These are phyloP conservation scores for Pogonognathellus flavescens DNA, from an alignment of 1,140 invertebrate genomes.

Conservation along the genomic window DNA sequence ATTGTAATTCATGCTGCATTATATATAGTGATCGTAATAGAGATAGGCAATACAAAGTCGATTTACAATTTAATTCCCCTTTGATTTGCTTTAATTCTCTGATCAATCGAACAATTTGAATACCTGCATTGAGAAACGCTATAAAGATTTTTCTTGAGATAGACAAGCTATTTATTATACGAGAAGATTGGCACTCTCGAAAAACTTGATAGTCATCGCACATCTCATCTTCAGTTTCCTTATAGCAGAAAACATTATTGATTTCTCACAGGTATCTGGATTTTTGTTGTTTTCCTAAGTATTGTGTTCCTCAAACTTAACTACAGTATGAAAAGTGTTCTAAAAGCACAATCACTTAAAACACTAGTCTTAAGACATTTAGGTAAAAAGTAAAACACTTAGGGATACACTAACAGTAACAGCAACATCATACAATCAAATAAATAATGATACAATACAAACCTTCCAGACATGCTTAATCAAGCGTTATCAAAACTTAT, in stretches of 20 bases:
- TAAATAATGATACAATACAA: constrained; percentile 8
- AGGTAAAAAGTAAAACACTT: neutral
- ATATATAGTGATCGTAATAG: neutral
- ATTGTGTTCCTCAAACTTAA: no score
- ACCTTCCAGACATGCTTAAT: constrained; percentile 7
- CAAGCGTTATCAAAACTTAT: neutral
- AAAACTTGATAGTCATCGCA: no score
- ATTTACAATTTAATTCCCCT: constrained; percentile 36
- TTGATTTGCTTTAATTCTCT: constrained; percentile 27
- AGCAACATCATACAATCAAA: neutral
- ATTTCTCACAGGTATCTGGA: neutral
- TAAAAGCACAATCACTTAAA: constrained; percentile 19
- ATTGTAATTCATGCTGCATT: constrained; percentile 1
- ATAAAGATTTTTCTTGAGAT: constrained; percentile 22
- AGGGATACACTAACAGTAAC: constrained; percentile 3
- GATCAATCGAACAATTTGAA: constrained; percentile 43
- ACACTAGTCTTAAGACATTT: neutral
- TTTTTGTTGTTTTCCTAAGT: constrained; percentile 2
- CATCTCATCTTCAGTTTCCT: no score
- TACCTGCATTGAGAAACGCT: constrained; percentile 26
- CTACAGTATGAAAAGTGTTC: constrained; percentile 15
- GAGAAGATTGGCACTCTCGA: no score
- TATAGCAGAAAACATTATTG: no score
- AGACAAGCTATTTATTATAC: neutral
- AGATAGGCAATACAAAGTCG: neutral